Evolutionary conservation across 2,113 vertebrate species (phyloP).

Genomic region (Motacilla tschutschensis): DNA sequence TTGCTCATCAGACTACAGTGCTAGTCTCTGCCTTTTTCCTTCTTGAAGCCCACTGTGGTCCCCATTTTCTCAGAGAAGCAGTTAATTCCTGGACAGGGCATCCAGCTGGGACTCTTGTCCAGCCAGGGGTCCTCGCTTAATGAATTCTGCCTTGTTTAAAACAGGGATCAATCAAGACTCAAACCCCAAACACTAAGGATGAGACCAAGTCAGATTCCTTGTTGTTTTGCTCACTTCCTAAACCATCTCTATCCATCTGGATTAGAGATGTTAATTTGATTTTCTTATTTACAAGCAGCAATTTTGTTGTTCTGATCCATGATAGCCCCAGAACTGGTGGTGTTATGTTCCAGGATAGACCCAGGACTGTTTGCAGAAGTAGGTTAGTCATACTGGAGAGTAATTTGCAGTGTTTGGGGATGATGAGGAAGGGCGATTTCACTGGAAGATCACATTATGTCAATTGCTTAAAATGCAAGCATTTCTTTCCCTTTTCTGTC

Average conservation of each 20-base stretch:
- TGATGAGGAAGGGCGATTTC: constrained; percentile 1
- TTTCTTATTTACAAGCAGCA: background rate
- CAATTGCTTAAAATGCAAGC: background rate
- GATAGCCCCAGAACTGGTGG: background rate
- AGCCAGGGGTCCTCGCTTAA: background rate
- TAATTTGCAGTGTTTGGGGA: background rate
- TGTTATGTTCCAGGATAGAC: background rate
- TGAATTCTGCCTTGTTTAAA: background rate
- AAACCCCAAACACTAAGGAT: background rate
- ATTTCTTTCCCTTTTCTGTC: background rate
- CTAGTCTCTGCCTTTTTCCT: background rate
- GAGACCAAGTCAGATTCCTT: background rate
- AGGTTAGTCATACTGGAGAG: background rate
- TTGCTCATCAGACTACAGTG: background rate
- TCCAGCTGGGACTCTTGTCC: background rate
- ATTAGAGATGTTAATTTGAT: constrained; percentile 4
- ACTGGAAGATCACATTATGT: background rate
- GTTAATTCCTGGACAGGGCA: background rate
- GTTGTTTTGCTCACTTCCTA: background rate
- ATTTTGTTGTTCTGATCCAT: background rate
- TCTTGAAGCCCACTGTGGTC: background rate
- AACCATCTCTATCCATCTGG: background rate
- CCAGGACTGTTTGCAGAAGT: background rate
- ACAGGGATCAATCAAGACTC: background rate
- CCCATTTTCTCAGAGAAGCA: background rate